Evolutionary conservation across 2,888 invertebrate genomes (phyloP).

Genomic region (Molanna angustata): DNA sequence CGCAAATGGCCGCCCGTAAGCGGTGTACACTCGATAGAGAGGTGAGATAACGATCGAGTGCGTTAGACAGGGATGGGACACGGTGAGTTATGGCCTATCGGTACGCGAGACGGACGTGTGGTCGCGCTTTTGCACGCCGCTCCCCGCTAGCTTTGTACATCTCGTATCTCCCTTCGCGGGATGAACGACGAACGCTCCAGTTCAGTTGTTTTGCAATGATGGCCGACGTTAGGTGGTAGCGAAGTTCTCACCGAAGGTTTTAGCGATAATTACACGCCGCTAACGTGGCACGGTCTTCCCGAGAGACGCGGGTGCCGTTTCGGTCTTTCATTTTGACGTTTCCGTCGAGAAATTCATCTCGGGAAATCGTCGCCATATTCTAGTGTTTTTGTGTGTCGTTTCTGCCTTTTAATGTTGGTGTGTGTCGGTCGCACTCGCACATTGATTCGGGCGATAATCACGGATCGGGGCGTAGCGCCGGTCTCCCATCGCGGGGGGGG

Average conservation of each 20-base stretch:
- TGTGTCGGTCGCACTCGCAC: slow-evolving; percentile 3
- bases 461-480: slow-evolving; percentile 16
- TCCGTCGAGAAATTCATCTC: no score
- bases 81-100: slow-evolving; percentile 19
- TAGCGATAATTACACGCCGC: no score
- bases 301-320: no score
- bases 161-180: no score
- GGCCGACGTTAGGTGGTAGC: slow-evolving; percentile 9
- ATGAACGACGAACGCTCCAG: no score
- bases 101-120: slow-evolving; percentile 8
- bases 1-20: slow-evolving; percentile 23
- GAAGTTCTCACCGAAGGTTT: no score
- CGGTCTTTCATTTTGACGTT: no score
- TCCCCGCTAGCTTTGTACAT: neutral
- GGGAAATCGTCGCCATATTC: no score
- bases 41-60: neutral
- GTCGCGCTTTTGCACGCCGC: slow-evolving; percentile 18
- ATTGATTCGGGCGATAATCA: no score
- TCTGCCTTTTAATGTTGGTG: neutral
- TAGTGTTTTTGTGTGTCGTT: no score
- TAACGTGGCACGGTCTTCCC: no score
- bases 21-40: neutral
- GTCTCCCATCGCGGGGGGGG: slow-evolving; percentile 11
- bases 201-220: slow-evolving; percentile 11
- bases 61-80: slow-evolving; percentile 6